Base-by-base conservation (phyloP, 2,113 vertebrate species). In the Anoplopoma fimbria region DNA sequence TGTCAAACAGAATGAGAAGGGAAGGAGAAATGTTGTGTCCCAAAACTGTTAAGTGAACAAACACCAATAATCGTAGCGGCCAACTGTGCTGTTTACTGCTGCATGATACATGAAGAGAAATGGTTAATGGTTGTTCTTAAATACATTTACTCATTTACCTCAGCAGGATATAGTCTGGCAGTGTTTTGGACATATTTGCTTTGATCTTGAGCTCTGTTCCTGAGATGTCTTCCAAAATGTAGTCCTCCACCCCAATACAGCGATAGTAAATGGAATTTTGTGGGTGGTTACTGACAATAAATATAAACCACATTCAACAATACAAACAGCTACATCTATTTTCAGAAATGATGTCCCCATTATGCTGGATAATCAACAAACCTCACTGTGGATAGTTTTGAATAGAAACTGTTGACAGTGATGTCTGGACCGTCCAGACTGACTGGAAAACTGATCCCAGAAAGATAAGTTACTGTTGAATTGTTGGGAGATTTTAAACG, bases 1-100 rank as follows among this genome's bases (percentile, higher is more conserved):
- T 90, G 88, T 91, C 82, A 77, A 87, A 87, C 82, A 79, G 58
- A 89, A 75, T 71, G 77, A 82, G 64, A 60, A 47, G 42, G 74
- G 57, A 68, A 69, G 36, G 69, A 87, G 71, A 79, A 81, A 84
- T 58, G 29, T 67, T 77, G 71, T 72, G 83, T 82, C 88, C 85
- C 60, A 83, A 91, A 72, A 83, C 58, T 78, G 76, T 69, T 82
- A 17, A 25, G 34, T 49, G 31, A 69, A 68, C 51, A 49, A 65
- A 80, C 21, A 34, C 42, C 69, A 1, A 14, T 34, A 40, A 78
- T 40, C 65, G 47, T 25, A 71, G 51, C 25, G 4, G 61, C 45
- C 12, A 38, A 27, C 9, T 69, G 45, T 27, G 49, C 23, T 83
- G 69, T 83, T 75, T 55, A 38, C 55, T 76, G 73, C 51, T 62